phyloP scores from a whole-genome alignment of 2,797 vertebrate species.

The Sphaeramia orbicularis region DNA sequence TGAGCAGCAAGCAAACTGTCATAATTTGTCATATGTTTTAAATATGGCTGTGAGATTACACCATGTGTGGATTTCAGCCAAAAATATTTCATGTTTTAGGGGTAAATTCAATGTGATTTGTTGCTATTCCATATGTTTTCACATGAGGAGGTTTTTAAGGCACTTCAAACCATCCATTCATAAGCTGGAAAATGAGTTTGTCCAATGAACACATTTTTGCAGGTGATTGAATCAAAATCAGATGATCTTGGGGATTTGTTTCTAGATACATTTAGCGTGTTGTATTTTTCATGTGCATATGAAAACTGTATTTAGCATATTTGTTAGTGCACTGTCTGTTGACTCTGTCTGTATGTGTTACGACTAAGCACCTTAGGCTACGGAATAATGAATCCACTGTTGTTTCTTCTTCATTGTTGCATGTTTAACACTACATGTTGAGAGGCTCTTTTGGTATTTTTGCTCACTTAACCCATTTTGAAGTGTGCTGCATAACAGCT shows the following conservation, averaged over 20 bases:
- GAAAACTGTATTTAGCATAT: conserved; percentile 26
- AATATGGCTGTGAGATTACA: conserved; percentile 22
- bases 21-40: conserved; percentile 23
- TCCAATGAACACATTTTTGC: conserved; percentile 39
- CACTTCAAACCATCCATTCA: conserved; percentile 28
- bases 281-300: conserved; percentile 31
- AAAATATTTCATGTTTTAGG: conserved; percentile 1
- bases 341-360: conserved; percentile 15
- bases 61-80: conserved; percentile 29
- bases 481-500: conserved; percentile 30
- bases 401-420: conserved; percentile 43
- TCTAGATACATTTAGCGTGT: conserved; percentile 21
- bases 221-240: conserved; percentile 36
- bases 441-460: conserved; percentile 38
- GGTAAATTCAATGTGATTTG: conserved; percentile 2
- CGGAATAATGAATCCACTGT: conserved; percentile 53
- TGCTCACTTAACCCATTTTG: conserved; percentile 23
- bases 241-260: conserved; percentile 27
- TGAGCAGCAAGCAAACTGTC: conserved; percentile 42
- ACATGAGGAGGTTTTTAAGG: neutral
- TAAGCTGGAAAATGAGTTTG: conserved; percentile 32
- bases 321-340: conserved; percentile 24
- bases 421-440: conserved; percentile 37
- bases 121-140: conserved; percentile 11
- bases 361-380: conserved; percentile 41